Evolutionary conservation across 2,113 vertebrate species (phyloP).

Genomic region (Rutilus rutilus): DNA sequence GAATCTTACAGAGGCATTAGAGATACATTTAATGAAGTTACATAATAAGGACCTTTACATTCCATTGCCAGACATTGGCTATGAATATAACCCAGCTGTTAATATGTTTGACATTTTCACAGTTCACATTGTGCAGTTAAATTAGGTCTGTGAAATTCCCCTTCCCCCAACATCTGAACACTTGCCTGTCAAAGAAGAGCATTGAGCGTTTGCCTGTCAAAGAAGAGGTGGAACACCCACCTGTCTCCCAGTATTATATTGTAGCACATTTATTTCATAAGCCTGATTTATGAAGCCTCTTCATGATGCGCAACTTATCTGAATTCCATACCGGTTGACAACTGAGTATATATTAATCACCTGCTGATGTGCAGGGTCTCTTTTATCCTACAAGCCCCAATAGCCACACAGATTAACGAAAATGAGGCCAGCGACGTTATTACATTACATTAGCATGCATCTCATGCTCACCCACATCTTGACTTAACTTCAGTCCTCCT

Average conservation of each 20-base stretch:
- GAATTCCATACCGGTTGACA: constrained; percentile 47
- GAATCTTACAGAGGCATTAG: neutral
- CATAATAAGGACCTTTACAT: neutral
- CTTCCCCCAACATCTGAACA: constrained; percentile 45
- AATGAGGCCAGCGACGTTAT: constrained; percentile 46
- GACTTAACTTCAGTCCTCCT: constrained; percentile 19
- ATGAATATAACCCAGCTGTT: constrained; percentile 17
- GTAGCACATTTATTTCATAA: constrained; percentile 56
- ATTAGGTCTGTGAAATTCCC: constrained; percentile 34
- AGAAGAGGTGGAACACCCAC: constrained; percentile 58
- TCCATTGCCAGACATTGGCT: neutral
- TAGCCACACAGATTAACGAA: constrained; percentile 38
- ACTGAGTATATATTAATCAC: constrained; percentile 53
- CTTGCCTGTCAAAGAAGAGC: constrained; percentile 47
- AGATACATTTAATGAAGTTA: neutral
- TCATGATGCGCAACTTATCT: constrained; percentile 56
- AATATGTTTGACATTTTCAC: constrained; percentile 26
- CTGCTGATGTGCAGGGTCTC: constrained; percentile 46
- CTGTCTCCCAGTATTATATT: constrained; percentile 56
- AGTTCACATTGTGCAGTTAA: constrained; percentile 13
- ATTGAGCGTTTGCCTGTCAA: constrained; percentile 53
- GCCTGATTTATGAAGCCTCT: constrained; percentile 63
- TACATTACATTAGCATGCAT: constrained; percentile 48
- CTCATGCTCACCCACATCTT: constrained; percentile 7
- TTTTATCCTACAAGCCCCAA: constrained; percentile 31